Conservation (phyloP, 2,797 vertebrate genomes). For the Galaxias olidus region DNA sequence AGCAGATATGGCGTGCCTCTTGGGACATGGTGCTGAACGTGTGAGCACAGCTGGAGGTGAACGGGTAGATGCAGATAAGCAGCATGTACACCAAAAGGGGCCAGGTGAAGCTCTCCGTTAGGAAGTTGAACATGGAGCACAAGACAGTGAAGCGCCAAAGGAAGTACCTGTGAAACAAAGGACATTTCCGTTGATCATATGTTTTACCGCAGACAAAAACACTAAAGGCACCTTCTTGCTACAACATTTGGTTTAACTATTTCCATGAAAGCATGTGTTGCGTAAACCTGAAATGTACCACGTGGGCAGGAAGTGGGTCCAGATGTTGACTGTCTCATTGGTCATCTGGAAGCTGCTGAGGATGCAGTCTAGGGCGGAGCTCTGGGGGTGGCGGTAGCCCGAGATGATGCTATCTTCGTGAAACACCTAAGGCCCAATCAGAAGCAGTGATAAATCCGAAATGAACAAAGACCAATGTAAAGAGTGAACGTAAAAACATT, state of each 20-base stretch:
- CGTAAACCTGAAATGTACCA: conserved; percentile 64
- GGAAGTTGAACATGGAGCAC: conserved; percentile 73
- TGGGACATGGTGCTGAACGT: conserved; percentile 86
- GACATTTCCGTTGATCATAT: not conserved
- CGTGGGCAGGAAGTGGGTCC: conserved; percentile 89
- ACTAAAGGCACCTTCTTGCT: not conserved
- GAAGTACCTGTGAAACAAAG: conserved; percentile 74
- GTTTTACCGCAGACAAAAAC: not conserved
- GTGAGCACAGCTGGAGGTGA: conserved; percentile 84
- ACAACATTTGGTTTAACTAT: not conserved
- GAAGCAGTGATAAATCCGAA: no score
- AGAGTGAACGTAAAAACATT: no score
- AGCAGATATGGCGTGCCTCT: conserved; percentile 81
- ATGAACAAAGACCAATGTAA: no score
- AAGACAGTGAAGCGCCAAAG: conserved; percentile 79
- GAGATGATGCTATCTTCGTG: conserved; percentile 88
- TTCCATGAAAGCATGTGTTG: not conserved
- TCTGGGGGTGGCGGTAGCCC: conserved; percentile 85
- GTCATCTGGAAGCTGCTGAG: conserved; percentile 91
- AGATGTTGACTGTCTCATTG: conserved; percentile 90
- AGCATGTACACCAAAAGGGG: conserved; percentile 84
- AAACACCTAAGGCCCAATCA: conserved; percentile 76
- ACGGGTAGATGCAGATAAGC: conserved; percentile 83
- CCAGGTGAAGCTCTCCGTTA: conserved; percentile 79
- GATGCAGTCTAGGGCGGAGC: conserved; percentile 86